Conservation (phyloP, 1,140 invertebrate genomes). For the Hyposmocoma kahamanoa region DNA sequence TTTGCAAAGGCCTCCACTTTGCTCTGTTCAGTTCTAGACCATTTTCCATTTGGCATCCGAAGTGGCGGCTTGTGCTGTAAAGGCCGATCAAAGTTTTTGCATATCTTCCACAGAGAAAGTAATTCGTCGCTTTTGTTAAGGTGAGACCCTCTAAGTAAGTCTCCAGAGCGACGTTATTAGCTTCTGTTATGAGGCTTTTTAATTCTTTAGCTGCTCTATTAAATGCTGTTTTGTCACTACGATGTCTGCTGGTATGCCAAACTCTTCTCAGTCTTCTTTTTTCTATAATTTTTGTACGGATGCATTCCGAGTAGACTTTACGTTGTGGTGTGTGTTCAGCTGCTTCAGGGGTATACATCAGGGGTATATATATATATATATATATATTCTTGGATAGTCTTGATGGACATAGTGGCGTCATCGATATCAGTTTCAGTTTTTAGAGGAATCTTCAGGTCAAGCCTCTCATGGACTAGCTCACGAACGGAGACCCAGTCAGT, state of each 20-base stretch:
- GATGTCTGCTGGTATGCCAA: conserved; percentile 5
- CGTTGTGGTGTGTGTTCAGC: too few species aligned
- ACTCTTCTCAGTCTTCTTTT: conserved; percentile 6
- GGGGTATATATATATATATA: too few species aligned
- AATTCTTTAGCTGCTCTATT: neutral
- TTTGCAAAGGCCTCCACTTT: too few species aligned
- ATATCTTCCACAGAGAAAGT: conserved; percentile 5
- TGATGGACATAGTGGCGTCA: conserved; percentile 10
- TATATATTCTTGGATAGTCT: too few species aligned
- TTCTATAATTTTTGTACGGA: conserved; percentile 4
- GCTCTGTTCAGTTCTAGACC: too few species aligned
- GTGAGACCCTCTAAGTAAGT: neutral
- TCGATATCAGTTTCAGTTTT: conserved; percentile 21
- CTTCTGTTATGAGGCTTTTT: neutral
- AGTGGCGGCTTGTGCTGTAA: neutral
- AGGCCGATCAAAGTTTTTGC: neutral
- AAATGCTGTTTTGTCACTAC: conserved; percentile 5
- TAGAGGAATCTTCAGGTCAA: conserved; percentile 8
- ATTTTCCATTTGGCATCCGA: too few species aligned
- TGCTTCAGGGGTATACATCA: too few species aligned
- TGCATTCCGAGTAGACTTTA: too few species aligned
- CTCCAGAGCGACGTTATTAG: neutral
- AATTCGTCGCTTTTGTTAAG: neutral
- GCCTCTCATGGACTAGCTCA: neutral
- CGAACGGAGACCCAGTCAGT: neutral